Percentiles rank a stretch among this genome's conserved stretches.
Conservation (phyloP, 30 jellyfish, hydroid and myxozoan species). For the Catostylus mosaicus region DNA sequence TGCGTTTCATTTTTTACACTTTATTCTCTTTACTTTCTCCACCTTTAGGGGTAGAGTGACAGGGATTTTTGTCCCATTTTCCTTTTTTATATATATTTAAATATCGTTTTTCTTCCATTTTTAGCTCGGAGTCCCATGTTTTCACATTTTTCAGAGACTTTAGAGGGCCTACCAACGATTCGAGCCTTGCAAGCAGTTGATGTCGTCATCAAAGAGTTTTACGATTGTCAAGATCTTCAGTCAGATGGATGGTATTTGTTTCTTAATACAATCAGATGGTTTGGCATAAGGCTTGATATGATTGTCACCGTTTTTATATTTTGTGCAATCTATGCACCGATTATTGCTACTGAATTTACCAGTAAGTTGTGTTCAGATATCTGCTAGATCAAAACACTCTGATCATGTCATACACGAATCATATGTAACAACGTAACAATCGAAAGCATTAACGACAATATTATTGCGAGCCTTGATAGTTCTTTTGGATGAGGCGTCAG, state of each 20-base stretch:
- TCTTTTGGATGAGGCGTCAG: no score
- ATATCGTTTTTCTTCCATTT: not conserved
- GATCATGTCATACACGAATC: not conserved
- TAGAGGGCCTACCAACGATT: slow-evolving; percentile 75
- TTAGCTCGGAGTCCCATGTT: slow-evolving; percentile 86
- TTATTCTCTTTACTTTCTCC: no score
- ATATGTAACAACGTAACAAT: not conserved
- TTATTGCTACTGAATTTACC: slow-evolving; percentile 36
- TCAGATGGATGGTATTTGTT: slow-evolving; percentile 77
- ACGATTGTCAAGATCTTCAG: slow-evolving; percentile 72
- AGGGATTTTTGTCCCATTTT: no score
- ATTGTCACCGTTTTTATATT: slow-evolving; percentile 37
- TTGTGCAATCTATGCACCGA: slow-evolving; percentile 52
- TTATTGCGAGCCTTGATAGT: no score
- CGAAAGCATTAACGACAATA: no score
- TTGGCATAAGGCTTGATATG: slow-evolving; percentile 68
- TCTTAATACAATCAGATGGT: slow-evolving; percentile 67
- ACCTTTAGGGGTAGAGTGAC: no score
- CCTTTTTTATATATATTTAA: no score
- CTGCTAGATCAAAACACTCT: not conserved
- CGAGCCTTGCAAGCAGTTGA: slow-evolving; percentile 55
- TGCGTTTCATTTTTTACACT: no score
- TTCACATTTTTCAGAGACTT: slow-evolving; percentile 73
- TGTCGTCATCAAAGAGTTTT: slow-evolving; percentile 46
- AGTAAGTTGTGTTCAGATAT: slow-evolving; percentile 29